These are phyloP conservation scores for Lepidochrysops patricia DNA, from an alignment of 2,888 invertebrate species.

Conservation along the genomic window DNA sequence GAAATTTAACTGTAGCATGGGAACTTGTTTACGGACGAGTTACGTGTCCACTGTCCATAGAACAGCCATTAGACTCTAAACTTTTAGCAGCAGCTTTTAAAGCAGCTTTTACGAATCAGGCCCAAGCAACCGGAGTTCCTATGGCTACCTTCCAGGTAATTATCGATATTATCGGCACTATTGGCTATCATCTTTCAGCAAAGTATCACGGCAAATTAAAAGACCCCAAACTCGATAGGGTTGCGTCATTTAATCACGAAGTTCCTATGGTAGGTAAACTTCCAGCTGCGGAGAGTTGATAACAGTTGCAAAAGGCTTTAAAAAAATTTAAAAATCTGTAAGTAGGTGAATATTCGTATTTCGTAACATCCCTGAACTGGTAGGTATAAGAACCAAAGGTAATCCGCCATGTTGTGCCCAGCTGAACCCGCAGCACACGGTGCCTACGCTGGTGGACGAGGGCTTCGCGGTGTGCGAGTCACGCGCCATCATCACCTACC, in stretches of 20 bases:
- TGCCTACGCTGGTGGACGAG: constrained; percentile 89
- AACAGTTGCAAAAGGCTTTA: too few species aligned
- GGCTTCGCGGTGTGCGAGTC: constrained; percentile 89
- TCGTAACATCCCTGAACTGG: background rate
- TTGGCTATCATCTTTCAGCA: too few species aligned
- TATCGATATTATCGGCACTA: too few species aligned
- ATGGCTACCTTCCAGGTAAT: too few species aligned
- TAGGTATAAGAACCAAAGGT: background rate
- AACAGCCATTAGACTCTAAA: background rate
- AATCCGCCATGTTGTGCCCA: constrained; percentile 47
- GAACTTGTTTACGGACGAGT: background rate
- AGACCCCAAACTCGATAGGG: too few species aligned
- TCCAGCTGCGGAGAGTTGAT: too few species aligned
- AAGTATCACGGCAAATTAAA: too few species aligned
- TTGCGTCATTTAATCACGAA: too few species aligned
- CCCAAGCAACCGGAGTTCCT: too few species aligned
- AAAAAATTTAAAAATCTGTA: too few species aligned
- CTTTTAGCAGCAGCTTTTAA: background rate
- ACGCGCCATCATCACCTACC: constrained; percentile 86
- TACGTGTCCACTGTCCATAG: background rate
- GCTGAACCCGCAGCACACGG: constrained; percentile 89
- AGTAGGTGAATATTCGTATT: too few species aligned
- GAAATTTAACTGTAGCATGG: background rate
- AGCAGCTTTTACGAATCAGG: background rate
- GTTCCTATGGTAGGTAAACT: too few species aligned